Evolutionary conservation across 2,888 invertebrate species (phyloP).

Genomic region (Tetramorium bicarinatum): DNA sequence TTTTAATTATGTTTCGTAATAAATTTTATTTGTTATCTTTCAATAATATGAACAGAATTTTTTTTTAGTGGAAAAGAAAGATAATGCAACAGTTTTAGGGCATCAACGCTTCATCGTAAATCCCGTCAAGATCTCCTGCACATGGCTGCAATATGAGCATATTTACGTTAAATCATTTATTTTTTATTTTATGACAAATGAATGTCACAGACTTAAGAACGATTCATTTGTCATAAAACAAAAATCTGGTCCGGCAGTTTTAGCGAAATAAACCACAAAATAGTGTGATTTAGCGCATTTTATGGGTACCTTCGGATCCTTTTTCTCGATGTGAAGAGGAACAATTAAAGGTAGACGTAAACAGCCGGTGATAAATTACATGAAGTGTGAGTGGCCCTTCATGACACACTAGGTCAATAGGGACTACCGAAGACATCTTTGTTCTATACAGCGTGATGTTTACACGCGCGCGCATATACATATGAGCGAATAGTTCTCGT

Average conservation of each 20-base stretch:
- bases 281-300: slow-evolving; percentile 25
- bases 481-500: slow-evolving; percentile 25
- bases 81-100: not conserved
- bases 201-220: not conserved
- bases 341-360: slow-evolving; percentile 45
- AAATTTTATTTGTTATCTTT: not conserved
- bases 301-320: not conserved
- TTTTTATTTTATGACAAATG: too few species aligned
- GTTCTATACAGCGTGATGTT: slow-evolving; percentile 37
- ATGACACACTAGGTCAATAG: slow-evolving; percentile 42
- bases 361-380: slow-evolving; percentile 47
- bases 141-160: not conserved
- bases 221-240: slow-evolving; percentile 1
- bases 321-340: slow-evolving; percentile 3
- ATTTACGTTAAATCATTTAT: slow-evolving; percentile 22
- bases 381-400: slow-evolving; percentile 24
- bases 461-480: slow-evolving; percentile 23
- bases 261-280: slow-evolving; percentile 24
- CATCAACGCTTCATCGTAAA: not conserved
- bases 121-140: not conserved
- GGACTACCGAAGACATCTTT: slow-evolving; percentile 53
- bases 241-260: slow-evolving; percentile 1
- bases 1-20: not conserved
- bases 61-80: not conserved
- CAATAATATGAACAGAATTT: not conserved